Evolutionary conservation across 2,888 invertebrate genomes (phyloP), one percentile per base, ranked within the genome.

Genomic region (Leptogaster cylindrica): DNA sequence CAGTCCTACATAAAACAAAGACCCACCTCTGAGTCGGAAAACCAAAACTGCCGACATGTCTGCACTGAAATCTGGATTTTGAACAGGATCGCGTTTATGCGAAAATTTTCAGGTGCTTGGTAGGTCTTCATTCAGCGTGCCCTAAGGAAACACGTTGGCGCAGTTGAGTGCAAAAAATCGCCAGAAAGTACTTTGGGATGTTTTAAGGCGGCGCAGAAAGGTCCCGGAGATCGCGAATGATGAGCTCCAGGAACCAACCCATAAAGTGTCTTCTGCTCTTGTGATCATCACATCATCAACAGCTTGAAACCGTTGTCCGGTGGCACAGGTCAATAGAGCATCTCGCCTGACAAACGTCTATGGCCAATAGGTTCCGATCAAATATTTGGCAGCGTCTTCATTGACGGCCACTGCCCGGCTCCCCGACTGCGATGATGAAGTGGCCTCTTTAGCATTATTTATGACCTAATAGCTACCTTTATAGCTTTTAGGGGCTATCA

Each of bases 361-460:
- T 39, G 39, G 12, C 25, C 41, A 58, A 58, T 58, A 39, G 58
- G 12, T 14, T 23, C 58, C 58, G 58, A 58, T 58, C 41, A 58
- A 58, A 58, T 58, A 58, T 58, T 58, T 58, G 58, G 39, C 58
- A 58, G 58, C 41, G 27, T 55, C 36, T 55, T 55, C 23, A 36
- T 55, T 55, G 33, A 36, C 36, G 39, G 28, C 23, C 12, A 23
- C 28, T n/a, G n/a, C n/a, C n/a, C n/a, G n/a, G n/a, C n/a, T n/a
- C n/a, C n/a, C n/a, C n/a, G n/a, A 39, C 65, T 50, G 18, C 18
- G 51, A 65, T 65, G 65, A 65, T 65, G 65, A 65, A 65, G 65
- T 65, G 41, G 52, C 44, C 65, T 65, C 44, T 41, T 65, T 65
- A 51, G 20, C 8, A 52, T 52, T 52, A 65, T 65, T 65, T 65